phyloP scores from a whole-genome alignment of 2,888 invertebrate genomes.

The Xanthia icteritia region DNA sequence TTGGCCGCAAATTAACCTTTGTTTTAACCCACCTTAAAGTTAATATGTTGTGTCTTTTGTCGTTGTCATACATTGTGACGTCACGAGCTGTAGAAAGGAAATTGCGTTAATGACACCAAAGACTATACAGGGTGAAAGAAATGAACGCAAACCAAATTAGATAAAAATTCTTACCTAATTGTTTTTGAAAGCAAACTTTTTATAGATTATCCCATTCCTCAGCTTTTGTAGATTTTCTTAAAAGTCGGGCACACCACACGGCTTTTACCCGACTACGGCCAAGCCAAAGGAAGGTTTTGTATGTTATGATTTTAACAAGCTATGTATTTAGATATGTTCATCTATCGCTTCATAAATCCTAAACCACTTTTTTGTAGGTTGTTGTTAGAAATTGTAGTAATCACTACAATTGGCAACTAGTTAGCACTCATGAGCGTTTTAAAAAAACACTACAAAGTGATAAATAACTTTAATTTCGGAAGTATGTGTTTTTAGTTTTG shows the following conservation, averaged over 20 bases:
- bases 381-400: not conserved
- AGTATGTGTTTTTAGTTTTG: no score
- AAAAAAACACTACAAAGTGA: no score
- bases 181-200: not conserved
- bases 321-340: not conserved
- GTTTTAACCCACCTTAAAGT: conserved; percentile 13
- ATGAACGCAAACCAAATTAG: not conserved
- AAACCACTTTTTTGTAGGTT: not conserved
- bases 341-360: not conserved
- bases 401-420: not conserved
- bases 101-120: conserved; percentile 6
- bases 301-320: no score
- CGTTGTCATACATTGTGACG: conserved; percentile 22
- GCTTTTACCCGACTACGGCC: not conserved
- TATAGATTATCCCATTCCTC: not conserved
- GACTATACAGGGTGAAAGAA: conserved; percentile 14
- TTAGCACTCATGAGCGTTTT: not conserved
- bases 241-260: no score
- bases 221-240: not conserved
- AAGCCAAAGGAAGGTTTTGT: not conserved
- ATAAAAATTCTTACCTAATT: no score
- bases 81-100: not conserved
- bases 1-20: not conserved
- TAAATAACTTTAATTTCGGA: no score
- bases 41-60: conserved; percentile 3